phyloP scores from a whole-genome alignment of 2,888 invertebrate species.

The Cinara cedri region DNA sequence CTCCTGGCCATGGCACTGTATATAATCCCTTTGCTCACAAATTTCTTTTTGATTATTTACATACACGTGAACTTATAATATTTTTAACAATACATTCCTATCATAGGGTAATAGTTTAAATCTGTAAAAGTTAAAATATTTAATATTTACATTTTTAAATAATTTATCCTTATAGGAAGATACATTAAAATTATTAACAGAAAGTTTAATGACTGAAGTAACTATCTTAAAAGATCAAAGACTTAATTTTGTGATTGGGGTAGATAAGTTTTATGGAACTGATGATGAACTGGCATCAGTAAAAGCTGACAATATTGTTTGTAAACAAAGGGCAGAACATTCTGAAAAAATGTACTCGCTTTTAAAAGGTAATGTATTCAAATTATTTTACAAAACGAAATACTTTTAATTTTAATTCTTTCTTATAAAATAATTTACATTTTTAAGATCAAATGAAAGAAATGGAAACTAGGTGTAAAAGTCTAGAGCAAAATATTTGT shows the following conservation, averaged over 20 bases:
- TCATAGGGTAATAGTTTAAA: no score
- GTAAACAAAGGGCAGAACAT: conserved; percentile 60
- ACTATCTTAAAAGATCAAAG: conserved; percentile 46
- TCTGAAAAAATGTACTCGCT: conserved; percentile 60
- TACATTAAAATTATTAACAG: conserved; percentile 36
- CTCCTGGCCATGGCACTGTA: no score
- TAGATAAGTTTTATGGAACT: conserved; percentile 40
- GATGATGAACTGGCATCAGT: conserved; percentile 47
- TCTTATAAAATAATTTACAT: background rate
- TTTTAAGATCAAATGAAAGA: conserved; percentile 64
- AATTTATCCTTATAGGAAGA: conserved; percentile 18
- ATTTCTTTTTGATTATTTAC: no score
- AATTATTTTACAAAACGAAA: background rate
- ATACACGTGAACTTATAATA: no score
- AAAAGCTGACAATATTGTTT: conserved; percentile 54
- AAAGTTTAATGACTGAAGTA: conserved; percentile 48
- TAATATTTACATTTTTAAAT: no score
- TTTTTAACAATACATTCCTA: no score
- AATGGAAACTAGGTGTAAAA: conserved; percentile 67
- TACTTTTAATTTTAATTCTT: background rate
- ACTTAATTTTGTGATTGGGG: conserved; percentile 39
- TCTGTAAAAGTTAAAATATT: no score
- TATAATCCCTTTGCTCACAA: no score
- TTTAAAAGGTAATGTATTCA: conserved; percentile 60
- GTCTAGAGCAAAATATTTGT: conserved; percentile 64